Evolutionary conservation across 30 jellyfish, hydroid and myxozoan genomes (phyloP), one percentile per base, ranked within the genome.

Genomic region (Pseudorhiza aurosa): DNA sequence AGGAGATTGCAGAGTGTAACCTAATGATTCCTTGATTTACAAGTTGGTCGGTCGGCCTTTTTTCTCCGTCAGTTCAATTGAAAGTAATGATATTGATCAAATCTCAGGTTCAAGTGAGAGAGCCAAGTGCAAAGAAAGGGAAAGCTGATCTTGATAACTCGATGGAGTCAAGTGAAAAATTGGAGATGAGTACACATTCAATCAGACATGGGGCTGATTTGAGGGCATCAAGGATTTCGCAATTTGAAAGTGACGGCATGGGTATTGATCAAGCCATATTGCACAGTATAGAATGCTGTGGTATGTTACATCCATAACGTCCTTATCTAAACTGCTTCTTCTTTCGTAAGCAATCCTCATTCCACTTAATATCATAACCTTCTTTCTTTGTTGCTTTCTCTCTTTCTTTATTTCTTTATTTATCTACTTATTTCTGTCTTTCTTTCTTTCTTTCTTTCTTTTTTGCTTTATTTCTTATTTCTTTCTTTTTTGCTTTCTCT

Each of bases 251-350:
- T 27, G 96, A 92, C 22, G 98, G 96, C 45, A 73, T 92, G 70
- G 92, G 96, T 11, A 17, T 92, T 24, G 98, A 92, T 74, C 88
- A 77, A 42, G 98, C 98, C 11, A 92, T 92, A 3, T 51, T 79
- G 60, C 59, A 92, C 29, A 85, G 96, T 72, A 92, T 92, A 2
- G 96, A 85, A 0, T 65, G 86, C 31, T 92, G 98, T 73, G 95
- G 98, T 92, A 85, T 19, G 89, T 32, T 1, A 36, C n/a, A n/a
- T n/a, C n/a, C n/a, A n/a, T n/a, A n/a, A n/a, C n/a, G n/a, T n/a
- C n/a, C n/a, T n/a, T n/a, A n/a, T n/a, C n/a, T n/a, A n/a, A n/a
- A n/a, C n/a, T n/a, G n/a, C n/a, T n/a, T n/a, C n/a, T n/a, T n/a
- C n/a, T n/a, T n/a, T n/a, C n/a, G n/a, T n/a, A n/a, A n/a, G n/a